Conservation (phyloP, 2,797 vertebrate genomes). For the Neosilurus mollespiculum region DNA sequence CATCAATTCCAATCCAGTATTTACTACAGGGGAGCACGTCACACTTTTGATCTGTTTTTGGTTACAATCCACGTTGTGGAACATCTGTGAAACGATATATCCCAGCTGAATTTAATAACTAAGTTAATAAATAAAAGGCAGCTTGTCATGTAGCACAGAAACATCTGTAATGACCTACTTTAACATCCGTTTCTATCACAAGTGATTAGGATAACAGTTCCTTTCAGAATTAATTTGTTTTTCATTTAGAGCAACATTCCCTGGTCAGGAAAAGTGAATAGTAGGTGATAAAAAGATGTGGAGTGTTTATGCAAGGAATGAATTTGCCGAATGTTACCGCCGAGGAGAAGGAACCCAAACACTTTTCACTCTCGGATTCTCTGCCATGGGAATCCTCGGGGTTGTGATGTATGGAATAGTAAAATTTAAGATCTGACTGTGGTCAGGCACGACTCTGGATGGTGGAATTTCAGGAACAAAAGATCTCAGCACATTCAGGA, state of each 20-base stretch:
- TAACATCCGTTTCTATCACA: background rate
- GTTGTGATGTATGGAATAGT: constrained; percentile 13
- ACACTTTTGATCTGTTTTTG: background rate
- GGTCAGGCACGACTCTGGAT: background rate
- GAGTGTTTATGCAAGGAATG: background rate
- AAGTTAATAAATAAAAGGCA: background rate
- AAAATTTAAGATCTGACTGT: constrained; percentile 9
- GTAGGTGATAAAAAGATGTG: background rate
- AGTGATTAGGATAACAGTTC: background rate
- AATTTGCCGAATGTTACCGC: background rate
- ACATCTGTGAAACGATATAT: background rate
- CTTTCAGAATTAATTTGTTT: background rate
- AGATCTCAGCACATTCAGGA: constrained; percentile 66
- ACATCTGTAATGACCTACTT: background rate
- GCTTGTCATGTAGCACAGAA: background rate
- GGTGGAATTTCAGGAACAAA: constrained; percentile 26
- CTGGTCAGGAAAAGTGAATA: background rate
- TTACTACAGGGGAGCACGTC: background rate
- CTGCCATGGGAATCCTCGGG: background rate
- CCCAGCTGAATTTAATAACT: too few species aligned
- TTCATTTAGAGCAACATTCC: background rate
- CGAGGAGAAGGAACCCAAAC: background rate
- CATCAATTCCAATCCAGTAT: background rate
- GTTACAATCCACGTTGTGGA: background rate
- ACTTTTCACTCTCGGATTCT: background rate